Percentiles rank a stretch among this genome's conserved stretches.
Conservation (phyloP, 2,797 vertebrate genomes). For the Thunnus albacares region DNA sequence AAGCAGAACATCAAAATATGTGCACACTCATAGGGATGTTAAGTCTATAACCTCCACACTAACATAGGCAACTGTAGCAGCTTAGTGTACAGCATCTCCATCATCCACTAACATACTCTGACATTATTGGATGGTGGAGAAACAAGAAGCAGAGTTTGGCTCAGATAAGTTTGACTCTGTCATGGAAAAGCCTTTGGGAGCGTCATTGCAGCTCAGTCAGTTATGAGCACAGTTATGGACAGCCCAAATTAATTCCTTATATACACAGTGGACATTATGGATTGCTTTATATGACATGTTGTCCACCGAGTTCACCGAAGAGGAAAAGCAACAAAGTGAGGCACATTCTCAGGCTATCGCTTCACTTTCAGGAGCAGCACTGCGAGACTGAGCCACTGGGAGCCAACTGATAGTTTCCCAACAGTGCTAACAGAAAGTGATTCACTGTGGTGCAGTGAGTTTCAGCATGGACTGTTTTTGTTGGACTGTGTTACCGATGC, state of each 20-base stretch:
- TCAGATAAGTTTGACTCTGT: slow-evolving; percentile 28
- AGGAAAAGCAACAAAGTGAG: slow-evolving; percentile 33
- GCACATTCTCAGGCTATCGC: slow-evolving; percentile 31
- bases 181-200: slow-evolving; percentile 8
- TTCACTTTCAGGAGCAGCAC: slow-evolving; percentile 16
- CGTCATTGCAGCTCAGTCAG: slow-evolving; percentile 18
- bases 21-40: background rate
- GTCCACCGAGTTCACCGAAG: slow-evolving; percentile 30
- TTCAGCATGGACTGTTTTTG: slow-evolving; percentile 18
- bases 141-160: slow-evolving; percentile 35
- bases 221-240: background rate
- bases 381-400: slow-evolving; percentile 34
- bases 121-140: slow-evolving; percentile 25
- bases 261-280: slow-evolving; percentile 39
- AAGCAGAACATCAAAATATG: background rate
- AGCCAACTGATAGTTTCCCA: slow-evolving; percentile 39
- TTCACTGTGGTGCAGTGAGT: slow-evolving; percentile 33
- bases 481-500: slow-evolving; percentile 1
- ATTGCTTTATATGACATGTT: slow-evolving; percentile 34
- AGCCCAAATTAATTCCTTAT: slow-evolving; percentile 41
- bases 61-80: slow-evolving; percentile 10
- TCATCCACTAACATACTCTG: slow-evolving; percentile 26
- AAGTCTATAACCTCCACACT: slow-evolving; percentile 19
- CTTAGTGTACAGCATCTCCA: slow-evolving; percentile 3
- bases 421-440: slow-evolving; percentile 35